phyloP scores from a whole-genome alignment of 2,888 invertebrate genomes.

The Acronicta alni region DNA sequence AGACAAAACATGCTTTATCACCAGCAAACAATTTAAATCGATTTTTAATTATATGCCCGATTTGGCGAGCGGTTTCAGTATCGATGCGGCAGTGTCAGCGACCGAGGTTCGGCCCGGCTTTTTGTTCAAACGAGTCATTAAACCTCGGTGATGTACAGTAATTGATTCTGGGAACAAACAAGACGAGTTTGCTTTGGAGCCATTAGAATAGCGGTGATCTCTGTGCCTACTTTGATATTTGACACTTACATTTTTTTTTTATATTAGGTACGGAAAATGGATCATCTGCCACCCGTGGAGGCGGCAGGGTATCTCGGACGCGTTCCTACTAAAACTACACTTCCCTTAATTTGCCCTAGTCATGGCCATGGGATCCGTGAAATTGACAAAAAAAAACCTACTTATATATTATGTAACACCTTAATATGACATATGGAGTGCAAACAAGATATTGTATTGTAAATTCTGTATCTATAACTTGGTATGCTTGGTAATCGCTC shows the following conservation, averaged over 20 bases:
- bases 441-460: too few species aligned
- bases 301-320: too few species aligned
- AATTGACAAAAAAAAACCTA: too few species aligned
- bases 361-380: too few species aligned
- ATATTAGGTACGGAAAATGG: too few species aligned
- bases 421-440: too few species aligned
- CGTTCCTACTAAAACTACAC: too few species aligned
- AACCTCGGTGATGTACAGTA: constrained; percentile 63
- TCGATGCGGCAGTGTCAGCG: constrained; percentile 58
- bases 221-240: constrained; percentile 4
- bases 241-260: constrained; percentile 1
- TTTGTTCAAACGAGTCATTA: constrained; percentile 70
- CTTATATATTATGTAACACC: too few species aligned
- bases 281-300: too few species aligned
- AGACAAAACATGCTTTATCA: constrained; percentile 11
- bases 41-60: constrained; percentile 55
- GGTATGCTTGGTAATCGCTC: too few species aligned
- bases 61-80: constrained; percentile 44
- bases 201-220: constrained; percentile 44
- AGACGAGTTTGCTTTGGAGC: constrained; percentile 52
- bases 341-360: too few species aligned
- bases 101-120: constrained; percentile 61
- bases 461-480: too few species aligned
- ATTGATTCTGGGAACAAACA: constrained; percentile 75
- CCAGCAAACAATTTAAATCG: constrained; percentile 37